Evolutionary conservation across 2,113 vertebrate genomes (phyloP).

Genomic region (Psilopsiagon aymara): DNA sequence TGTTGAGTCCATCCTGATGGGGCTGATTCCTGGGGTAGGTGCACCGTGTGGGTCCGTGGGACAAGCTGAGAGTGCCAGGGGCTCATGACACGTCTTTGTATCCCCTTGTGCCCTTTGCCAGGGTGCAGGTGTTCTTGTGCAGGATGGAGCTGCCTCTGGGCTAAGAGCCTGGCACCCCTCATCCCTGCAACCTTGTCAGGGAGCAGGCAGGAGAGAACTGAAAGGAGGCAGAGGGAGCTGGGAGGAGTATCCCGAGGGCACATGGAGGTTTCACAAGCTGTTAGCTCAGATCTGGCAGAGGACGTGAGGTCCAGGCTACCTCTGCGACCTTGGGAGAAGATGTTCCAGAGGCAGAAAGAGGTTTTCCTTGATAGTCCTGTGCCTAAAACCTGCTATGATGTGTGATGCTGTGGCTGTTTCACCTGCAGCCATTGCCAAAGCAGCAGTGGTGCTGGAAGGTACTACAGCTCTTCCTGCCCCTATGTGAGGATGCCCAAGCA

Average conservation of each 20-base stretch:
- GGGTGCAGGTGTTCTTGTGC: rapidly evolving
- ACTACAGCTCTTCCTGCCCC: neutral
- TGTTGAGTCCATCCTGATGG: neutral
- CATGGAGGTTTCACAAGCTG: rapidly evolving
- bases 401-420: neutral
- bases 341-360: neutral
- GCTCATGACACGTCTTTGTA: neutral
- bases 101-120: neutral
- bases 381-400: neutral
- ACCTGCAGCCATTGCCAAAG: neutral
- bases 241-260: neutral
- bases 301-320: rapidly evolving
- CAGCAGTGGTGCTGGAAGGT: neutral
- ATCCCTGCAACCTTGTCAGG: neutral
- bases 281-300: neutral
- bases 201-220: neutral
- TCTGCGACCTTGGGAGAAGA: neutral
- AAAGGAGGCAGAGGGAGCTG: neutral
- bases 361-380: neutral
- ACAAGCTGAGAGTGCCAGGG: neutral
- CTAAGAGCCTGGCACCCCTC: neutral
- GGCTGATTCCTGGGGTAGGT: neutral
- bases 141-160: neutral
- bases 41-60: neutral
- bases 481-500: neutral